Evolutionary conservation across 2,797 vertebrate genomes (phyloP), one percentile per base, ranked within the genome.

Genomic region (Aldrovandia affinis): DNA sequence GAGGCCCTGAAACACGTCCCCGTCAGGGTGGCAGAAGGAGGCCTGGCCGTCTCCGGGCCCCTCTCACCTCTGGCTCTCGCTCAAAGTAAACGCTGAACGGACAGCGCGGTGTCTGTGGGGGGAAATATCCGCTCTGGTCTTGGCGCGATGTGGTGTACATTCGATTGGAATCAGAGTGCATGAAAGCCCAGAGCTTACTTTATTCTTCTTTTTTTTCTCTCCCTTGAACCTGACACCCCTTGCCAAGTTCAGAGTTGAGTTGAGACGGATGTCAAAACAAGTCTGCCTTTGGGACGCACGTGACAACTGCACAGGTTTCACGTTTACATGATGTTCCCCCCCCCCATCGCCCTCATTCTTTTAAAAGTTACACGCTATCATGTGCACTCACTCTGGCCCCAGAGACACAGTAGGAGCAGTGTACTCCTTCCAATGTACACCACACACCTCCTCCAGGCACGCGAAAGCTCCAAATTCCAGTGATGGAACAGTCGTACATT

Each of bases 31-130:
- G 85, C 78, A 84, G 65, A 47, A 33, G 78, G 81, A 78, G 65
- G 28, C n/a, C n/a, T 55, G 83, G 86, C 20, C 83, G 84, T 85
- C 80, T 89, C 83, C n/a, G 81, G 88, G 86, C 83, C 42, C 22
- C 44, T 61, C 54, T 82, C 47, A 33, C 59, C 54, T 70, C 81
- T 81, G 83, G 86, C 86, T 85, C 83, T 83, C 78, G 86, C 44
- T 73, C 83, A 90, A 89, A 84, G 80, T 86, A 91, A 92, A 91
- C 84, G n/a, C 87, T 10, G 59, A 84, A 55, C 54, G 14, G 5
- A 81, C 77, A 59, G 39, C 28, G 22, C 2, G 44, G 65, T 44
- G 25, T 77, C 50, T 77, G 33, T 63, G 36, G 28, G 10, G 28
- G 61, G 79, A 84, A 83, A 55, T n/a, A 81, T 55, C 78, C 70